These are phyloP conservation scores for Terrapene triunguis DNA, from an alignment of 2,113 vertebrate genomes.

Conservation along the genomic window DNA sequence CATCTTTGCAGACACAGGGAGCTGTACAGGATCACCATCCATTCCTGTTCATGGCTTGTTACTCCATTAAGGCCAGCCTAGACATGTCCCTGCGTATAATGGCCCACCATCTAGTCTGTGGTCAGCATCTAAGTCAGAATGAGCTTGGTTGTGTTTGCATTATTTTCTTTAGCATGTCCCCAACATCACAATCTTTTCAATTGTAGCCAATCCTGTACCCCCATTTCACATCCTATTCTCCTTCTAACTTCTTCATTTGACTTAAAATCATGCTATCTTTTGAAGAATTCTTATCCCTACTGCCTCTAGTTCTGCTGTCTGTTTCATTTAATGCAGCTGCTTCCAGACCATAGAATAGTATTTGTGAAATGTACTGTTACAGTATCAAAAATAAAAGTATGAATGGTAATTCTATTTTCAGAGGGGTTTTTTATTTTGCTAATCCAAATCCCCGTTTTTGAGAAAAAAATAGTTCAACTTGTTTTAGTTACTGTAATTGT, in stretches of 20 bases:
- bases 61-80: background rate
- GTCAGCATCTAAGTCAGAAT: background rate
- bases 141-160: background rate
- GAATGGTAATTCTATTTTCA: slow-evolving; percentile 28
- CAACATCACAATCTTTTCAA: background rate
- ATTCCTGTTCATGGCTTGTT: background rate
- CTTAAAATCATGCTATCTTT: background rate
- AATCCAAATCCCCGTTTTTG: background rate
- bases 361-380: background rate
- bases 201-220: background rate
- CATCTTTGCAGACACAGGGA: background rate
- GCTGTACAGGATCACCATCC: background rate
- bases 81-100: background rate
- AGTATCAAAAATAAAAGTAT: background rate
- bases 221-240: background rate
- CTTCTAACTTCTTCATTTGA: background rate
- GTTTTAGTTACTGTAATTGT: slow-evolving; percentile 8
- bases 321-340: background rate
- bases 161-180: background rate
- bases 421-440: slow-evolving; percentile 12
- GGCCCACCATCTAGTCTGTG: background rate
- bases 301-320: background rate
- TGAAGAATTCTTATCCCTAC: background rate
- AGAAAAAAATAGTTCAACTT: background rate
- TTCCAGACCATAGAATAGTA: background rate